phyloP scores from a whole-genome alignment of 2,113 vertebrate species.

The Nesogale talazaci region DNA sequence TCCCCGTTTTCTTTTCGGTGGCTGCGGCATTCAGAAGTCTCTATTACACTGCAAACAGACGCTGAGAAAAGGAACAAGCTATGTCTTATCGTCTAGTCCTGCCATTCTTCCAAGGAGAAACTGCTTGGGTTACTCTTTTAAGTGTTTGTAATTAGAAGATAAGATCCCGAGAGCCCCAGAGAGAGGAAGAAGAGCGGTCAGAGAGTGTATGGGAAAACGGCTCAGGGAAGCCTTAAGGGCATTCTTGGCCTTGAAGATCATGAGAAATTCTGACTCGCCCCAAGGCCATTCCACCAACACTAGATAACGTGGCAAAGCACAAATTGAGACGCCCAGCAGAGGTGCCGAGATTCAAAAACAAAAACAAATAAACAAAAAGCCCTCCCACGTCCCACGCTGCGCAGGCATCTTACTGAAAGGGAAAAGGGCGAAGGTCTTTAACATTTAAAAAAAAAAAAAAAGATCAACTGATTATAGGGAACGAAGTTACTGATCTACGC shows the following conservation, averaged over 20 bases:
- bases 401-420: neutral
- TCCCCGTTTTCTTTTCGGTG: neutral
- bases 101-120: neutral
- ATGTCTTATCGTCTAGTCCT: neutral
- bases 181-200: neutral
- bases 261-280: neutral
- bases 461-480: neutral
- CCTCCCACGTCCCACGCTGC: no score
- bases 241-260: neutral
- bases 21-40: neutral
- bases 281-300: neutral
- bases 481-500: neutral
- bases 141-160: neutral
- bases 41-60: neutral
- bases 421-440: constrained; percentile 1
- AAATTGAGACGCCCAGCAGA: neutral
- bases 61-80: neutral
- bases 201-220: neutral
- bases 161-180: neutral
- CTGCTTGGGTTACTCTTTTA: neutral
- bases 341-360: neutral
- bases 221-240: neutral
- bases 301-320: neutral
- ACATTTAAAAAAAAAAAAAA: no score
- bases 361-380: no score